Conservation (phyloP, 2,888 invertebrate genomes). For the Trilocha varians region DNA sequence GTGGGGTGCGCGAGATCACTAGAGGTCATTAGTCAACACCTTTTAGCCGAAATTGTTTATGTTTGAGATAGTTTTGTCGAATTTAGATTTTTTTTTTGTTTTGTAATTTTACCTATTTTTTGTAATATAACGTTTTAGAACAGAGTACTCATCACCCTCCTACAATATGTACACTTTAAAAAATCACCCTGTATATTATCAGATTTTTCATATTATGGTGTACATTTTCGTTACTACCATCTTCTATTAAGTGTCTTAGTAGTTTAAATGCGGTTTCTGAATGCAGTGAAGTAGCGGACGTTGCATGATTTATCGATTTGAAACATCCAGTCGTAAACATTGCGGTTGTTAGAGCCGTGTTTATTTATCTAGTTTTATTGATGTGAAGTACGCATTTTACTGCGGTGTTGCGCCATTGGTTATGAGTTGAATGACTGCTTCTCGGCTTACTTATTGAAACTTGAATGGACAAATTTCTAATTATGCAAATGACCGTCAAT, state of each 20-base stretch:
- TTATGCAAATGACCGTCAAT: neutral
- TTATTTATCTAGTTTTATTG: conserved; percentile 53
- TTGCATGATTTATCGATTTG: conserved; percentile 54
- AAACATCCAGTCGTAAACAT: conserved; percentile 50
- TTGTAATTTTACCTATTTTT: too few relatives aligned
- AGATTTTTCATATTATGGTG: too few relatives aligned
- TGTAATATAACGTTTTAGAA: too few relatives aligned
- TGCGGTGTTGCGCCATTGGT: conserved; percentile 38
- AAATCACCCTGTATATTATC: too few relatives aligned
- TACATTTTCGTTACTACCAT: neutral
- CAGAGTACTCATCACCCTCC: too few relatives aligned
- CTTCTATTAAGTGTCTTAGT: too few relatives aligned
- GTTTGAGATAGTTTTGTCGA: too few relatives aligned
- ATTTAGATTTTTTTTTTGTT: too few relatives aligned
- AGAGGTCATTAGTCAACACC: too few relatives aligned
- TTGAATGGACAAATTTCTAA: neutral
- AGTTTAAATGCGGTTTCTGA: neutral
- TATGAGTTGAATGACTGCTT: conserved; percentile 10
- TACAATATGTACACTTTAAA: too few relatives aligned
- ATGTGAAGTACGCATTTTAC: conserved; percentile 36
- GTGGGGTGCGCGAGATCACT: too few relatives aligned
- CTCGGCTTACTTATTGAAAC: neutral
- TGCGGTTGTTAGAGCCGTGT: conserved; percentile 41
- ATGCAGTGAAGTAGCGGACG: conserved; percentile 38
- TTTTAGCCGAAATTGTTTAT: too few relatives aligned